Percentiles rank a stretch among this genome's conserved stretches.
phyloP scores from a whole-genome alignment of 2,113 vertebrate genomes.

The Myiopsitta monachus region DNA sequence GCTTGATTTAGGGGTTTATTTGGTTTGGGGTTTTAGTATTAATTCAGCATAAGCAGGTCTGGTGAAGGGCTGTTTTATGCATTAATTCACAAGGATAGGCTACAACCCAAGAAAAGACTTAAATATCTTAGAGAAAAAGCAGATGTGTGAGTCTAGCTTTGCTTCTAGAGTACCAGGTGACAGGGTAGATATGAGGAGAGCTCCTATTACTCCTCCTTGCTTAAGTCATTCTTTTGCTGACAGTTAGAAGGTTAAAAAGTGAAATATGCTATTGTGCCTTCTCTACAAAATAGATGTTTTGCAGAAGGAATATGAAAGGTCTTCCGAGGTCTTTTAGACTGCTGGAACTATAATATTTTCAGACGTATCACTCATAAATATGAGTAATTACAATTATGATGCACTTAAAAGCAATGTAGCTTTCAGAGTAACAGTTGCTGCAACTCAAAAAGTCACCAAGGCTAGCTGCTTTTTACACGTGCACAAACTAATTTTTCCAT shows the following conservation, averaged over 20 bases:
- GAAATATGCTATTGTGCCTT: not conserved
- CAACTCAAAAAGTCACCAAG: not conserved
- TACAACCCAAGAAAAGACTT: not conserved
- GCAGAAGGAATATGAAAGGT: not conserved
- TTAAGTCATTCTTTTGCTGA: not conserved
- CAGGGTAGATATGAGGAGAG: not conserved
- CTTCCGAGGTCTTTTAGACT: not conserved
- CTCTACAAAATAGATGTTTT: not conserved
- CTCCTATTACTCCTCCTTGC: not conserved
- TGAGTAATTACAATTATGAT: slow-evolving; percentile 6
- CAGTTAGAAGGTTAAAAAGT: not conserved
- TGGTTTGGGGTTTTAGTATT: not conserved
- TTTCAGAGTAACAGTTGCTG: slow-evolving; percentile 30
- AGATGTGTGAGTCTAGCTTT: not conserved
- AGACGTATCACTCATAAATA: not conserved
- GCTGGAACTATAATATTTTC: not conserved
- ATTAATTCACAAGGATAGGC: not conserved
- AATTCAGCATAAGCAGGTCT: not conserved
- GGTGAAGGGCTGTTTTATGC: not conserved
- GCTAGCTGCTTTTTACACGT: not conserved
- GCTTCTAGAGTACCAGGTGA: not conserved
- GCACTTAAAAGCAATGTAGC: not conserved
- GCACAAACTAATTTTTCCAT: not conserved
- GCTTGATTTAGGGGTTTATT: not conserved
- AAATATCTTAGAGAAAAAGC: not conserved